Conservation (phyloP, 2,888 invertebrate species). For the Julus scandinavius region DNA sequence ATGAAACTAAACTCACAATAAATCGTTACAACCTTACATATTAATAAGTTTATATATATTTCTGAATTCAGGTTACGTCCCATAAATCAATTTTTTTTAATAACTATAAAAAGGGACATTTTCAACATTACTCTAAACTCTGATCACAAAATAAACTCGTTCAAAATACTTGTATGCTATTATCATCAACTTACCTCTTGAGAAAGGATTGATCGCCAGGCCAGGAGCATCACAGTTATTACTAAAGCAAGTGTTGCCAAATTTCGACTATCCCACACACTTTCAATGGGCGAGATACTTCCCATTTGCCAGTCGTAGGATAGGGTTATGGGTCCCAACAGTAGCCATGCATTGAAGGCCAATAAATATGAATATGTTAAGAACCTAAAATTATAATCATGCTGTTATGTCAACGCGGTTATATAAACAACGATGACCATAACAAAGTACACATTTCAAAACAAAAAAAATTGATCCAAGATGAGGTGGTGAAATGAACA, state of each 20-base stretch:
- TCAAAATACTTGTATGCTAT: too few species aligned
- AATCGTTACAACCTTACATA: background rate
- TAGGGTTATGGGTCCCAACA: conserved; percentile 80
- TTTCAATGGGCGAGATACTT: conserved; percentile 81
- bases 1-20: background rate
- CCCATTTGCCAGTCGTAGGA: conserved; percentile 94
- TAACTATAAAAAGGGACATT: too few species aligned
- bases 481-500: too few species aligned
- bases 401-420: background rate
- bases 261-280: conserved; percentile 78
- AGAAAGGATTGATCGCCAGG: conserved; percentile 51
- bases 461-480: too few species aligned
- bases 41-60: too few species aligned
- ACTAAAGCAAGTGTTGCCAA: conserved; percentile 57
- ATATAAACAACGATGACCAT: background rate
- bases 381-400: conserved; percentile 52
- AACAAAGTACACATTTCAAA: background rate
- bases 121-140: too few species aligned
- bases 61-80: background rate
- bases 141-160: too few species aligned
- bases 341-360: conserved; percentile 84
- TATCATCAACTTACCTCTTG: conserved; percentile 49
- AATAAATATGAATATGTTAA: conserved; percentile 85
- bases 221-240: conserved; percentile 51
- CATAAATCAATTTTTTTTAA: too few species aligned